Evolutionary conservation across 2,797 vertebrate species (phyloP).

Genomic region (Acestrorhynchus altus): DNA sequence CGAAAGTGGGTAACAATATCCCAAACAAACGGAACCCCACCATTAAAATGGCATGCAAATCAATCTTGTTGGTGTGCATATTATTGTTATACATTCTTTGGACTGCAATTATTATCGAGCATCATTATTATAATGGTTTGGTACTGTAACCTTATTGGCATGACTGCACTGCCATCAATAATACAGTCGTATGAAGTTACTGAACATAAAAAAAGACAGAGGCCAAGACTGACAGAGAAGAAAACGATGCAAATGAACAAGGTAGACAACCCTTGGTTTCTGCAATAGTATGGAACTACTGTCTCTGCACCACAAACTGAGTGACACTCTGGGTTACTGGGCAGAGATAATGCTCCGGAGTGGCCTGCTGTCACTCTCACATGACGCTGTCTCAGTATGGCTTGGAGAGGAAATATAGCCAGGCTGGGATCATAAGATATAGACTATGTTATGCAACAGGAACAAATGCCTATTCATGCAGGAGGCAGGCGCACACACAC

Average conservation of each 20-base stretch:
- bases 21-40: too few relatives aligned
- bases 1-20: too few relatives aligned
- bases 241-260: neutral
- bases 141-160: too few relatives aligned
- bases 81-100: too few relatives aligned
- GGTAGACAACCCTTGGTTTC: neutral
- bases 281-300: too few relatives aligned
- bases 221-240: neutral
- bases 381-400: neutral
- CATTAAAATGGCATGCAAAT: too few relatives aligned
- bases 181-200: too few relatives aligned
- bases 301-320: neutral
- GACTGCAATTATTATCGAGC: too few relatives aligned
- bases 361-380: slow-evolving; percentile 5
- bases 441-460: slow-evolving; percentile 8
- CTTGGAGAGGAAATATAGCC: neutral
- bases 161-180: too few relatives aligned
- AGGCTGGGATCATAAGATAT: slow-evolving; percentile 23
- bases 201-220: too few relatives aligned
- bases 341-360: neutral
- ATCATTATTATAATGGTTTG: too few relatives aligned
- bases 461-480: slow-evolving; percentile 7
- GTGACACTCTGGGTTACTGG: neutral
- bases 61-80: too few relatives aligned
- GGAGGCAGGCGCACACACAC: neutral